Percentiles rank a stretch among this genome's conserved stretches.
These are phyloP conservation scores for Luscinia megarhynchos DNA, from an alignment of 2,797 vertebrate species.

Conservation along the genomic window DNA sequence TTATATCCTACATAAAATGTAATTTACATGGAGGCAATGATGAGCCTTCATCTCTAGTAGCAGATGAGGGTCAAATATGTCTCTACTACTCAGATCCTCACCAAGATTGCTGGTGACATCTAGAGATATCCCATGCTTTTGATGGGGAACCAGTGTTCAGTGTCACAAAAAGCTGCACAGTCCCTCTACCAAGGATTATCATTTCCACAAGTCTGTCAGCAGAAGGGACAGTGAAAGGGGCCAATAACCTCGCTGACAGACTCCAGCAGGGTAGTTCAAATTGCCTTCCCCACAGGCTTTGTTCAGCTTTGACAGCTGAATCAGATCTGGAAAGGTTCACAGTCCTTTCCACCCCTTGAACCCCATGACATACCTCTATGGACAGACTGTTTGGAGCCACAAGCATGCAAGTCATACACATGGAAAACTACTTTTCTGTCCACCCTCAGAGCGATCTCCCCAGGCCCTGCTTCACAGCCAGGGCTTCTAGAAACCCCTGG, in stretches of 20 bases:
- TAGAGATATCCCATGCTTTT: background rate
- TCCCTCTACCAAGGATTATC: background rate
- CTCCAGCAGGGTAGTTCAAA: background rate
- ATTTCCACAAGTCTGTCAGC: background rate
- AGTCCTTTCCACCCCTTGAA: background rate
- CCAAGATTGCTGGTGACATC: background rate
- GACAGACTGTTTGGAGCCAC: background rate
- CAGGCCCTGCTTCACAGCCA: background rate
- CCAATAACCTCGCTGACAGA: background rate
- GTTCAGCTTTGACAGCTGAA: background rate
- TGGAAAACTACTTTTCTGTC: background rate
- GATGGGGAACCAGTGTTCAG: background rate
- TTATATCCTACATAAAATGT: background rate
- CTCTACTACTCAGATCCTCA: background rate
- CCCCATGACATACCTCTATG: background rate
- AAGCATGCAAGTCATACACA: background rate
- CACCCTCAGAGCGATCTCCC: background rate
- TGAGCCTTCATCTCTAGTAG: background rate
- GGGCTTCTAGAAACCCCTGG: background rate
- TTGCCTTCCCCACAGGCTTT: background rate
- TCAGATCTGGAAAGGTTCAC: background rate
- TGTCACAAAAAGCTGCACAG: background rate
- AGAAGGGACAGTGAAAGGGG: background rate
- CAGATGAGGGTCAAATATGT: background rate
- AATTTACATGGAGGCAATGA: background rate